Base-by-base conservation (phyloP, 1,140 invertebrate genomes). In the Musca vetustissima region DNA sequence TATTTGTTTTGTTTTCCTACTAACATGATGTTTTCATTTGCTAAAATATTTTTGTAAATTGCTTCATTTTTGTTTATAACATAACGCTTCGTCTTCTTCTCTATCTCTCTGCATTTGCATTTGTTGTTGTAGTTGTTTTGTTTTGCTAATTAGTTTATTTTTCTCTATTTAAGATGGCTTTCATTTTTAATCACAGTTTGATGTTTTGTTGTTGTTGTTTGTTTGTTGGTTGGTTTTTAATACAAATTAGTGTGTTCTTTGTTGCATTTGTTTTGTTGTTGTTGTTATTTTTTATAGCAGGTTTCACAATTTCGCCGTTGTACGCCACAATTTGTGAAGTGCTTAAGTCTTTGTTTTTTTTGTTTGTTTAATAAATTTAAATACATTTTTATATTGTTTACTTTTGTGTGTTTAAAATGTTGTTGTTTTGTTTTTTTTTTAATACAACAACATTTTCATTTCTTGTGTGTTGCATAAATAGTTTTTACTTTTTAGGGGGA, bases 321-420 rank as follows among this genome's bases (percentile, higher is more conserved):
- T 36, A 52, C 66, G 71, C 67, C 55, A 68, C 55, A 69, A 69
- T 50, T 72, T 73, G 72, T 73, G 72, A 76, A 76, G 77, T 79
- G 74, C 72, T 79, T 72, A 78, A 78, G 76, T 79, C 77, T 76
- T 76, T 73, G 70, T n/a, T n/a, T n/a, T n/a, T n/a, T n/a, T n/a
- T n/a, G n/a, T n/a, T n/a, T n/a, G n/a, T n/a, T n/a, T n/a, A n/a
- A n/a, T 14, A 52, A 21, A 36, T 50, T 32, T 61, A 6, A 24
- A 32, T 21, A 64, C 36, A 36, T 64, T 64, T 61, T 64, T 2
- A 28, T 61, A 4, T 64, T 55, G 7, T 59, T 59, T 19, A 32
- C 28, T 32, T 61, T 61, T 61, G 32, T n/a, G n/a, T n/a, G n/a
- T n/a, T n/a, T n/a, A n/a, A n/a, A 8, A 3, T 28, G 28, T 64